phyloP scores from a whole-genome alignment of 2,888 invertebrate species.

The Urechis unicinctus region DNA sequence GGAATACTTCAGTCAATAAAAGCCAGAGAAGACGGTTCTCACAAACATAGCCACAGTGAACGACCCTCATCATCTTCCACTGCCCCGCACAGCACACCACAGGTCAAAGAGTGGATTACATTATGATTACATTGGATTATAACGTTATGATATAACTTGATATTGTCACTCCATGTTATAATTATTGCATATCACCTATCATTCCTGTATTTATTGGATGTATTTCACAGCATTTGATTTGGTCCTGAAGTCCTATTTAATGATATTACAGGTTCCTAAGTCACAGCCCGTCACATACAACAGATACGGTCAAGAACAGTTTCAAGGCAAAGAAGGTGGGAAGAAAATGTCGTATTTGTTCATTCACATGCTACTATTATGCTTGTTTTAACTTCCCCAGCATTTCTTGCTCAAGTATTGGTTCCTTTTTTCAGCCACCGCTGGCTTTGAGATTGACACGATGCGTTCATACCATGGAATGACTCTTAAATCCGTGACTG shows the following conservation, averaged over 20 bases:
- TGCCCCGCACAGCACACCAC: neutral
- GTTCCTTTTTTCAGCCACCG: slow-evolving; percentile 66
- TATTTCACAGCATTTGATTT: too few species aligned
- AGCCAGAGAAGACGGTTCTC: slow-evolving; percentile 79
- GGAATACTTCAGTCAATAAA: slow-evolving; percentile 86
- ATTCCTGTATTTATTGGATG: too few species aligned
- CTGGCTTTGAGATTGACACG: slow-evolving; percentile 97
- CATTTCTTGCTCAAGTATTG: neutral
- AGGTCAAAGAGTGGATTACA: too few species aligned
- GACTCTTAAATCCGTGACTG: slow-evolving; percentile 94
- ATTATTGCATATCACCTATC: too few species aligned
- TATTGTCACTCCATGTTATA: too few species aligned
- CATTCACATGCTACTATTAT: neutral
- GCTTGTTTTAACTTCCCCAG: neutral
- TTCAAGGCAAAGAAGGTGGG: slow-evolving; percentile 74
- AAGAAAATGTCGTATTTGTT: neutral
- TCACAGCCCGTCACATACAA: slow-evolving; percentile 61
- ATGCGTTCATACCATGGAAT: slow-evolving; percentile 98
- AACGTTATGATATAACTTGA: too few species aligned
- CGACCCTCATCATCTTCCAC: neutral
- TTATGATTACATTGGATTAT: too few species aligned
- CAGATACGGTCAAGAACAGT: slow-evolving; percentile 98
- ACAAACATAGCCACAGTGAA: slow-evolving; percentile 1
- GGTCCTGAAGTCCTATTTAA: neutral
- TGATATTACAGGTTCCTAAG: neutral